phyloP scores from a whole-genome alignment of 2,113 vertebrate genomes.

The Caracal caracal region DNA sequence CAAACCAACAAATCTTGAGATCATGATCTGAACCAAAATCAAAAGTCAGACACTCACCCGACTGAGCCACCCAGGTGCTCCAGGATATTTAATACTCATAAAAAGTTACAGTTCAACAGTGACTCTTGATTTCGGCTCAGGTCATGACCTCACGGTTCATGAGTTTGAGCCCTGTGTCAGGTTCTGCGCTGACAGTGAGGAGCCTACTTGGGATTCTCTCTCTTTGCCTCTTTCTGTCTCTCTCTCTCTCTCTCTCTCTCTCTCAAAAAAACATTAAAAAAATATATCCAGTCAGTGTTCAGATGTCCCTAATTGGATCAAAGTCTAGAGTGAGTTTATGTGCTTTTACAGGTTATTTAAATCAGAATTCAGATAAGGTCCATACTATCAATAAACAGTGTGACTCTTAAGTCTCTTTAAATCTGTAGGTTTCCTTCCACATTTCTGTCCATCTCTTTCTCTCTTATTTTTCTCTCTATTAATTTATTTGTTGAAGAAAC shows the following conservation, averaged over 20 bases:
- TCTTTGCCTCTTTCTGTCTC: neutral
- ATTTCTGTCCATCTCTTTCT: neutral
- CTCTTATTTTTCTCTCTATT: neutral
- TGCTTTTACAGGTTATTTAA: constrained; percentile 19
- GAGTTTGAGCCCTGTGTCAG: neutral
- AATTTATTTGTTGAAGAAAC: constrained; percentile 29
- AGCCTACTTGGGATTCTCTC: neutral
- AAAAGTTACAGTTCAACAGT: no score
- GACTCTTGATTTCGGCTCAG: no score
- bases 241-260: neutral
- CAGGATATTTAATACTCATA: no score
- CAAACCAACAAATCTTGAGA: no score
- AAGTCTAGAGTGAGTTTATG: neutral
- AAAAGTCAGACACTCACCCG: no score
- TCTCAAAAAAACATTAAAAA: neutral
- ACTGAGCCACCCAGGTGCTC: no score
- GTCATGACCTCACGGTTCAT: no score
- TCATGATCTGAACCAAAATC: no score
- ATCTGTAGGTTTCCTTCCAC: neutral
- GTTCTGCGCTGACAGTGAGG: neutral
- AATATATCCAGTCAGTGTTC: neutral
- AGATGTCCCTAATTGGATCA: constrained; percentile 7
- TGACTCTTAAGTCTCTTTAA: neutral
- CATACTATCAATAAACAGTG: neutral
- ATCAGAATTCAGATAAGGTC: constrained; percentile 23